phyloP scores from a whole-genome alignment of 2,888 invertebrate species.

The Petrolisthes manimaculis region DNA sequence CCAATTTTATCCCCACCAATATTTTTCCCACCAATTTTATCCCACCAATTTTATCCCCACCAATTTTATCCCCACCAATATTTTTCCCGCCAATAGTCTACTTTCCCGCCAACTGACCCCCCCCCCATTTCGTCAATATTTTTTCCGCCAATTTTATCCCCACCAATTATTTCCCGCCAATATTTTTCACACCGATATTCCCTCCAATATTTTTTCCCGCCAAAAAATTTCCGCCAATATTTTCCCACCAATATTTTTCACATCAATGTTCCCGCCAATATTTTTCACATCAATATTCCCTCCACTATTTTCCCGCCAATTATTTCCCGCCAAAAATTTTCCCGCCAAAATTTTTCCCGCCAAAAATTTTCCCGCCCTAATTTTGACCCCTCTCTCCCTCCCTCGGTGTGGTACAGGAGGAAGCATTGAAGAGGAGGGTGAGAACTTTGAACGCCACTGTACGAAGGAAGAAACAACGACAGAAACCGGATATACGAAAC shows the following conservation, averaged over 20 bases:
- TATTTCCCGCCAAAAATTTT: background rate
- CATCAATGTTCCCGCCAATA: background rate
- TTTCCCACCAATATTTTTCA: background rate
- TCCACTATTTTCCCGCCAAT: background rate
- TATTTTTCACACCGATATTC: background rate
- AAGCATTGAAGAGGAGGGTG: conserved; percentile 81
- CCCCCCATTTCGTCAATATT: no score
- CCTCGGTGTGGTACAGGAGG: conserved; percentile 75
- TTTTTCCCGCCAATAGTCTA: no score
- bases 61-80: no score
- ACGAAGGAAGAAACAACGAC: conserved; percentile 73
- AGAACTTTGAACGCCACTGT: conserved; percentile 83
- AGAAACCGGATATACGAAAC: conserved; percentile 85
- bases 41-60: no score
- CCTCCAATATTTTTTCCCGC: background rate
- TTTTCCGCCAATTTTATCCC: no score
- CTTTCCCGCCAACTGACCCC: background rate
- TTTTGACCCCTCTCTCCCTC: background rate
- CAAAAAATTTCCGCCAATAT: background rate
- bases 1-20: no score
- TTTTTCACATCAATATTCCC: background rate
- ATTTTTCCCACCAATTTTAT: no score
- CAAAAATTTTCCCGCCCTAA: background rate
- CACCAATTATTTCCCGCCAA: background rate
- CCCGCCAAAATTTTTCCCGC: background rate